These are phyloP conservation scores for Gnatocerus cornutus DNA, from an alignment of 2,888 invertebrate genomes.

Conservation along the genomic window DNA sequence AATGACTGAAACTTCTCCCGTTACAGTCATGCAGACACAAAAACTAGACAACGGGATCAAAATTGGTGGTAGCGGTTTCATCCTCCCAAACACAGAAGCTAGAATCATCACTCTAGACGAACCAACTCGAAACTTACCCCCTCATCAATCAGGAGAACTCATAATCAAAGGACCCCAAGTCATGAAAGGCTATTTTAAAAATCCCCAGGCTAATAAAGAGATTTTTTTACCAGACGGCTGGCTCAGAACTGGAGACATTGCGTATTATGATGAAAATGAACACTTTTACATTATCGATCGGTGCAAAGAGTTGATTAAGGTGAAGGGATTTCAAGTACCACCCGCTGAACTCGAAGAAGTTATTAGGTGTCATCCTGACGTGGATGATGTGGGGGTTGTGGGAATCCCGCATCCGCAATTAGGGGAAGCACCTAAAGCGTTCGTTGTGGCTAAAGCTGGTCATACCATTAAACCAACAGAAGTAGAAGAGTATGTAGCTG, in stretches of 20 bases:
- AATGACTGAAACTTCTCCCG: conserved; percentile 43
- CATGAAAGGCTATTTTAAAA: conserved; percentile 84
- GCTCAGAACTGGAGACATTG: conserved; percentile 79
- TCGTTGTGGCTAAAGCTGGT: conserved; percentile 75
- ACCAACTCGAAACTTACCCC: conserved; percentile 72
- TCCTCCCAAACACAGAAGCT: conserved; percentile 76
- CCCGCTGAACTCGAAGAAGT: conserved; percentile 89
- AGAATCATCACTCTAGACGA: conserved; percentile 75
- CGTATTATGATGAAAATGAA: conserved; percentile 76
- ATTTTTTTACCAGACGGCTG: conserved; percentile 79
- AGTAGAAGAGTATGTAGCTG: conserved; percentile 76
- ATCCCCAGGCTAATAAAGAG: conserved; percentile 79
- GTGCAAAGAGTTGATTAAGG: conserved; percentile 85
- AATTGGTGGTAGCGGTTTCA: conserved; percentile 69
- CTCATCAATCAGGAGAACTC: conserved; percentile 81
- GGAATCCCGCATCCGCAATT: conserved; percentile 79
- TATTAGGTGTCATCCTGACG: conserved; percentile 79
- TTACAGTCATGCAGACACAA: conserved; percentile 22
- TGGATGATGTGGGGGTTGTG: conserved; percentile 87
- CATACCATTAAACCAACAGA: conserved; percentile 71
- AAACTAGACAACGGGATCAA: conserved; percentile 70
- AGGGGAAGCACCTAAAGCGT: conserved; percentile 85
- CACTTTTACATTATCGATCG: conserved; percentile 80
- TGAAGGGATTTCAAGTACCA: conserved; percentile 74
- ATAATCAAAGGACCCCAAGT: conserved; percentile 83